A percentile compares a stretch with the other conserved stretches of the same genome.
These are phyloP conservation scores for Spisula subtruncata DNA, from an alignment of 2,888 invertebrate genomes.

Conservation along the genomic window DNA sequence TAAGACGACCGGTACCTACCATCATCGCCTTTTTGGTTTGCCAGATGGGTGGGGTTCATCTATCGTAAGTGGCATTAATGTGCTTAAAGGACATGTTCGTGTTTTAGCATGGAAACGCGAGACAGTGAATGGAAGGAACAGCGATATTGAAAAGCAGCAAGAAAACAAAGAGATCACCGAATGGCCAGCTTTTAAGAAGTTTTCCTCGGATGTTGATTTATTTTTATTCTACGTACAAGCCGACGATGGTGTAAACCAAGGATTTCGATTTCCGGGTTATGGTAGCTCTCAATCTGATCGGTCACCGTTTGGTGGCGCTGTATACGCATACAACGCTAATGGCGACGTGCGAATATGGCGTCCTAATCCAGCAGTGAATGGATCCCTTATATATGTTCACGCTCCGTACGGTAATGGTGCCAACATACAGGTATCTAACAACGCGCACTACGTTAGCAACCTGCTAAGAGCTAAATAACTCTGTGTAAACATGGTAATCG, in stretches of 20 bases:
- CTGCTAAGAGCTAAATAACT: slow-evolving; percentile 20
- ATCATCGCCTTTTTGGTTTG: slow-evolving; percentile 26
- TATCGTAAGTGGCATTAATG: background rate
- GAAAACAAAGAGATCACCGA: slow-evolving; percentile 18
- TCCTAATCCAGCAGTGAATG: slow-evolving; percentile 43
- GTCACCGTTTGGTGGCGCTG: slow-evolving; percentile 51
- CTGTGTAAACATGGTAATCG: too few relatives aligned
- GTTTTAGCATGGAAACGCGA: slow-evolving; percentile 32
- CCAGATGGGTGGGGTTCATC: slow-evolving; percentile 40
- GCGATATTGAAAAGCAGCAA: background rate
- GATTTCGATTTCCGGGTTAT: slow-evolving; percentile 53
- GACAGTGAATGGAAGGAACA: background rate
- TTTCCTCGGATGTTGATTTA: slow-evolving; percentile 35
- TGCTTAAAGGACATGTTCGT: slow-evolving; percentile 24
- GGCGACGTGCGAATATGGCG: slow-evolving; percentile 56
- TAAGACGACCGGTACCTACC: background rate
- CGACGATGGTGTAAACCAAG: slow-evolving; percentile 50
- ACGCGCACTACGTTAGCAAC: slow-evolving; percentile 44
- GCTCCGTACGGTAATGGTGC: slow-evolving; percentile 55
- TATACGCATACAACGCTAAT: slow-evolving; percentile 47
- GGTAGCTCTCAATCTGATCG: slow-evolving; percentile 43
- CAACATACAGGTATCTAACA: slow-evolving; percentile 46
- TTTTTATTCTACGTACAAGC: slow-evolving; percentile 48
- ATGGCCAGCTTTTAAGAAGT: background rate
- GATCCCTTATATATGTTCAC: slow-evolving; percentile 48